Base-by-base conservation (phyloP, 2,888 invertebrate genomes). In the Scrobipalpa atriplicella region DNA sequence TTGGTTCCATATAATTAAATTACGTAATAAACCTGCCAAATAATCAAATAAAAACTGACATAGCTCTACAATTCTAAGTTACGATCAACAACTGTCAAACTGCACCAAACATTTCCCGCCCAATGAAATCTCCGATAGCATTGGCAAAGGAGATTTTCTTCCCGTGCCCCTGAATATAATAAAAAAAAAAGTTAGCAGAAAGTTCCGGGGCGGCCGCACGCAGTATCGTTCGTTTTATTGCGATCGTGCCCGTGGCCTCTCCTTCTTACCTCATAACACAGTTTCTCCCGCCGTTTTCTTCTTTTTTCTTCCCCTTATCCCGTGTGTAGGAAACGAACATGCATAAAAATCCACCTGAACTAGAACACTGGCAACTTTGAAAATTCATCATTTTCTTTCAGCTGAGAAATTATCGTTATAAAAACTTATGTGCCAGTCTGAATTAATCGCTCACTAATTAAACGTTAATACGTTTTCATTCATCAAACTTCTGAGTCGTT, bases 181-280 rank as follows among this genome's bases (percentile, higher is more conserved):
- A 78, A 78, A 83, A 83, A 83, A 83, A 79, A 79, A 83, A 77
- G 74, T 67, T 67, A 72, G 70, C 75, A 82, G 84, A 85, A 86
- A 84, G 79, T 84, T 81, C 75, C 79, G 79, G 82, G 68, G 69
- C 89, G 88, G 86, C 86, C 89, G 86, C 86, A 89, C 89, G 86
- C 87, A 85, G 83, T 83, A 81, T 90, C 87, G 86, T 89, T 90
- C 87, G 86, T 90, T 90, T 90, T 90, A 87, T 89, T 91, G 84
- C 86, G 78, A 83, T 80, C 86, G 87, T 85, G 88, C 84, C 86
- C 88, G 81, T 87, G 89, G 86, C 88, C 88, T 85, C 82, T 84
- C 81, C 80, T 87, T 84, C 90, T 92, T 91, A 90, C 92, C 92
- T 88, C 87, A 86, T 92, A 90, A 91, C 92, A 92, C 90, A 92